phyloP scores from a whole-genome alignment of 2,888 invertebrate genomes.

The Mesoligia furuncula region DNA sequence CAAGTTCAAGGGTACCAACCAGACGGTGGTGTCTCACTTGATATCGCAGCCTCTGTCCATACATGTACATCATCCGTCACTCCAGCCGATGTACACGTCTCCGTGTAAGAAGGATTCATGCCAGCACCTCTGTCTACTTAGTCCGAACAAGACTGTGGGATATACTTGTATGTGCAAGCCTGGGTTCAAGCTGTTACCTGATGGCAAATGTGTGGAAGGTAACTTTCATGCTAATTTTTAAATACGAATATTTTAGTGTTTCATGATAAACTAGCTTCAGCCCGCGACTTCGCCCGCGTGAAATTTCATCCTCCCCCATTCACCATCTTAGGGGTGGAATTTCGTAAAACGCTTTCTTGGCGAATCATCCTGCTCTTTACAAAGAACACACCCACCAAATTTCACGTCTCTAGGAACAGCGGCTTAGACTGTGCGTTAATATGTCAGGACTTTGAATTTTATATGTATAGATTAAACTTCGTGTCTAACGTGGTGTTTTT shows the following conservation, averaged over 20 bases:
- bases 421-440: too few relatives aligned
- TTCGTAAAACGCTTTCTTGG: too few relatives aligned
- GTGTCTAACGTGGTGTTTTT: slow-evolving; percentile 2
- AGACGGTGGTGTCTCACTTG: slow-evolving; percentile 97
- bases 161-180: slow-evolving; percentile 98
- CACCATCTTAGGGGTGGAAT: too few relatives aligned
- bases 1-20: slow-evolving; percentile 97
- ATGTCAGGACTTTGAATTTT: too few relatives aligned
- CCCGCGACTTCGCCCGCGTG: too few relatives aligned
- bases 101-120: slow-evolving; percentile 94
- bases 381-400: too few relatives aligned
- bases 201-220: slow-evolving; percentile 94
- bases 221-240: slow-evolving; percentile 10
- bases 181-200: slow-evolving; percentile 93
- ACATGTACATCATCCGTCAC: slow-evolving; percentile 97
- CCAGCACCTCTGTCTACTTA: slow-evolving; percentile 97
- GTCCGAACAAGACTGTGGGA: slow-evolving; percentile 92
- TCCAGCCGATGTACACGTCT: slow-evolving; percentile 95
- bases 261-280: background rate
- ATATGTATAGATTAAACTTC: background rate
- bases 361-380: too few relatives aligned
- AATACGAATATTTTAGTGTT: background rate
- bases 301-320: too few relatives aligned
- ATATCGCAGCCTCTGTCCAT: slow-evolving; percentile 98
- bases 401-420: too few relatives aligned